Conservation (phyloP, 2,797 vertebrate genomes). For the Tenualosa ilisha region DNA sequence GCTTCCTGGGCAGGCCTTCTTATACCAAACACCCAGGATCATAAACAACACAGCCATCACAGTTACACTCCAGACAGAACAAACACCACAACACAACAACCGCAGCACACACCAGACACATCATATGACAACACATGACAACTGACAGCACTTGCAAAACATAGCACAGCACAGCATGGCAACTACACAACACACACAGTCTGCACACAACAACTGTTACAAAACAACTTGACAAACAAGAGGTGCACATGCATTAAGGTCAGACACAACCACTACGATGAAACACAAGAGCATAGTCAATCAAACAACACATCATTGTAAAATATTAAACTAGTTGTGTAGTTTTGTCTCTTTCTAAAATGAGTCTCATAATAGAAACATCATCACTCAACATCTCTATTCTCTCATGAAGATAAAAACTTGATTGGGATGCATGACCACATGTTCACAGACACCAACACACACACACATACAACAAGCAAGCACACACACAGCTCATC, state of each 20-base stretch:
- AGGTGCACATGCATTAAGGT: neutral
- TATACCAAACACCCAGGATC: conserved; percentile 38
- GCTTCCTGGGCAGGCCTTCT: conserved; percentile 25
- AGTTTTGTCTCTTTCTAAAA: neutral
- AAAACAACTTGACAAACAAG: neutral
- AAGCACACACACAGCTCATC: neutral
- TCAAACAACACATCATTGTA: neutral
- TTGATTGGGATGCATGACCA: neutral
- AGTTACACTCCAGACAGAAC: conserved; percentile 39
- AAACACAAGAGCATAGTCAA: neutral
- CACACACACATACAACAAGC: neutral
- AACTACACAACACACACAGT: neutral
- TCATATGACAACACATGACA: neutral
- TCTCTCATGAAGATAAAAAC: neutral
- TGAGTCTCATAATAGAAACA: neutral
- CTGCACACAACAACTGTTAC: neutral
- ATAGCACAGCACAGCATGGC: neutral
- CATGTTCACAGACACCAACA: neutral
- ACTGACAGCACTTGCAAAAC: neutral
- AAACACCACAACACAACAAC: conserved; percentile 22
- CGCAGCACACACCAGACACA: neutral
- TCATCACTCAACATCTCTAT: neutral
- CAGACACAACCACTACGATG: neutral
- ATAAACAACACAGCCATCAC: conserved; percentile 52
- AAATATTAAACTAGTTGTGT: neutral